Evolutionary conservation across 2,888 invertebrate genomes (phyloP).

Genomic region (Euplagia quadripunctaria): DNA sequence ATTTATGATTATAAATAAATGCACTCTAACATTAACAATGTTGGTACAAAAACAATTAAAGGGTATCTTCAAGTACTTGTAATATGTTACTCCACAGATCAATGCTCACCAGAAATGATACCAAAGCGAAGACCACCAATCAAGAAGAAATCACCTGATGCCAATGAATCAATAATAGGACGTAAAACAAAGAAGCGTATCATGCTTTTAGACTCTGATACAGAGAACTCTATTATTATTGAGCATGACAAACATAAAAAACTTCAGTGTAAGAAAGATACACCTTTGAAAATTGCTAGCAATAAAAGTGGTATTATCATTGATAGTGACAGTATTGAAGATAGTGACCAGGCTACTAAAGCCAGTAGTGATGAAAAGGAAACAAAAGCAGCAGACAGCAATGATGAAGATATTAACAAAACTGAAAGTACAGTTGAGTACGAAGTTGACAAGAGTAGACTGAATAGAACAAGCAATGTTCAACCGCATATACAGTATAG

Average conservation of each 20-base stretch:
- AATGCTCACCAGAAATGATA: conserved; percentile 76
- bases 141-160: conserved; percentile 53
- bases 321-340: conserved; percentile 41
- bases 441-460: conserved; percentile 23
- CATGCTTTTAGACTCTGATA: conserved; percentile 75
- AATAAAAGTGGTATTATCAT: conserved; percentile 26
- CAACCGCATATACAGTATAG: conserved; percentile 3
- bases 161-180: conserved; percentile 60
- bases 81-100: conserved; percentile 43
- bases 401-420: conserved; percentile 1
- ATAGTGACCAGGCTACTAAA: conserved; percentile 31
- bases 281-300: conserved; percentile 69
- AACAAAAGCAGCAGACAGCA: conserved; percentile 4
- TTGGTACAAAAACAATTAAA: too few species aligned
- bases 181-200: conserved; percentile 75
- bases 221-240: conserved; percentile 77
- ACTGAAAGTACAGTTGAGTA: conserved; percentile 27
- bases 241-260: conserved; percentile 73
- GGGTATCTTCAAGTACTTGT: not conserved
- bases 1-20: too few species aligned
- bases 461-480: conserved; percentile 21
- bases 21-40: too few species aligned
- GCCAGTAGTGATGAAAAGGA: conserved; percentile 7
- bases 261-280: conserved; percentile 71
- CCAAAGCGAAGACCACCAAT: conserved; percentile 64